Evolutionary conservation across 2,888 invertebrate genomes (phyloP).

Genomic region (Clivina fossor): DNA sequence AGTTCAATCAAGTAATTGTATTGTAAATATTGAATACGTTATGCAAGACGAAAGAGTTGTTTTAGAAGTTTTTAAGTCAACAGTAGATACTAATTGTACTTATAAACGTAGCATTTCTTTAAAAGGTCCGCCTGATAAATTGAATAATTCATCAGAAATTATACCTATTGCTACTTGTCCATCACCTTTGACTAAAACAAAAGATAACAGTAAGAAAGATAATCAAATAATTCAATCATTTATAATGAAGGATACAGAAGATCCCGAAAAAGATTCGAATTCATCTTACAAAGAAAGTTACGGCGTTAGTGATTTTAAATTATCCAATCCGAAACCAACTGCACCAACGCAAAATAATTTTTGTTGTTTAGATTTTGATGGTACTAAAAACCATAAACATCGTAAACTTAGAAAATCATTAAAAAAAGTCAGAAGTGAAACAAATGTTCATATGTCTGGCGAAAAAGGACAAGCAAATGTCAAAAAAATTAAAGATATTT

Average conservation of each 20-base stretch:
- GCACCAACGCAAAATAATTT: background rate
- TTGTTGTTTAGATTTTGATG: slow-evolving; percentile 15
- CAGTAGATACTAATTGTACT: slow-evolving; percentile 8
- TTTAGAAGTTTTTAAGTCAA: slow-evolving; percentile 20
- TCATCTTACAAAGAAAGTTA: slow-evolving; percentile 14
- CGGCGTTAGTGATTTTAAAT: slow-evolving; percentile 22
- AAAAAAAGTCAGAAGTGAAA: slow-evolving; percentile 14
- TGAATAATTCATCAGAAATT: slow-evolving; percentile 1
- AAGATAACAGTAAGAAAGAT: background rate
- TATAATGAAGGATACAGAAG: slow-evolving; percentile 2
- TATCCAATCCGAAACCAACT: background rate
- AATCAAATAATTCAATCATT: background rate
- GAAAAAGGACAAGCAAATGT: background rate
- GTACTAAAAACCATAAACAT: slow-evolving; percentile 14
- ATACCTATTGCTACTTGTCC: background rate
- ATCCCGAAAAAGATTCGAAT: slow-evolving; percentile 1
- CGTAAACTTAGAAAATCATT: background rate
- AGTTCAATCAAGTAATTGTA: slow-evolving; percentile 17
- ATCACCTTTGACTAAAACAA: background rate
- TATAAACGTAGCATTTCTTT: slow-evolving; percentile 1
- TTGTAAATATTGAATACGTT: slow-evolving; percentile 27
- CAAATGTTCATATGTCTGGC: slow-evolving; percentile 2
- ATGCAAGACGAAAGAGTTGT: slow-evolving; percentile 23
- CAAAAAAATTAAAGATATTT: background rate
- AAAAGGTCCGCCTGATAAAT: slow-evolving; percentile 3